These are phyloP conservation scores for Austrofundulus limnaeus DNA, from an alignment of 2,113 vertebrate genomes.

Conservation along the genomic window DNA sequence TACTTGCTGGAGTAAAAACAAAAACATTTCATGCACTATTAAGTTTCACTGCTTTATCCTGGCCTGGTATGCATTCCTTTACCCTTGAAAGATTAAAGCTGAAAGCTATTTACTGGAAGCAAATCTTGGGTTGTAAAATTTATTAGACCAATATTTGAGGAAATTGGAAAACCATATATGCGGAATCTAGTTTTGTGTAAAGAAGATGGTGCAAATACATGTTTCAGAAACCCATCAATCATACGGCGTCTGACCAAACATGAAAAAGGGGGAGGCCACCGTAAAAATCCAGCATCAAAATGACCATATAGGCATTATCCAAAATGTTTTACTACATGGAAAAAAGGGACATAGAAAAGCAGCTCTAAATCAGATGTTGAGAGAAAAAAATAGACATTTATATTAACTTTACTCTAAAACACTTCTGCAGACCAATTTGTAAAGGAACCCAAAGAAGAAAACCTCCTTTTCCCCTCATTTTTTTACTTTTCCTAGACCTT, in stretches of 20 bases:
- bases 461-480: background rate
- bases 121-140: slow-evolving; percentile 29
- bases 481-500: background rate
- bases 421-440: background rate
- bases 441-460: background rate
- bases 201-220: background rate
- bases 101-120: slow-evolving; percentile 37
- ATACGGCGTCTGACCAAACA: slow-evolving; percentile 35
- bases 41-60: slow-evolving; percentile 48
- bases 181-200: slow-evolving; percentile 1
- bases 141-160: slow-evolving; percentile 47
- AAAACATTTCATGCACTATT: slow-evolving; percentile 46
- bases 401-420: background rate
- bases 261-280: slow-evolving; percentile 45
- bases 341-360: background rate
- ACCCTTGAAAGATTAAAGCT: slow-evolving; percentile 35
- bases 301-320: background rate
- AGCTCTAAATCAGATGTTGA: background rate
- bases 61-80: slow-evolving; percentile 48
- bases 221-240: slow-evolving; percentile 20
- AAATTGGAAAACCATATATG: slow-evolving; percentile 25
- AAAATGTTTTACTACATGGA: slow-evolving; percentile 16
- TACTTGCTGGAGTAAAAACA: slow-evolving; percentile 12
- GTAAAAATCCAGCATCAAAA: slow-evolving; percentile 50
- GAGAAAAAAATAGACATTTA: background rate